Evolutionary conservation across 1,140 invertebrate genomes (phyloP), one percentile per base, ranked within the genome.

Genomic region (Drosophila obscura): DNA sequence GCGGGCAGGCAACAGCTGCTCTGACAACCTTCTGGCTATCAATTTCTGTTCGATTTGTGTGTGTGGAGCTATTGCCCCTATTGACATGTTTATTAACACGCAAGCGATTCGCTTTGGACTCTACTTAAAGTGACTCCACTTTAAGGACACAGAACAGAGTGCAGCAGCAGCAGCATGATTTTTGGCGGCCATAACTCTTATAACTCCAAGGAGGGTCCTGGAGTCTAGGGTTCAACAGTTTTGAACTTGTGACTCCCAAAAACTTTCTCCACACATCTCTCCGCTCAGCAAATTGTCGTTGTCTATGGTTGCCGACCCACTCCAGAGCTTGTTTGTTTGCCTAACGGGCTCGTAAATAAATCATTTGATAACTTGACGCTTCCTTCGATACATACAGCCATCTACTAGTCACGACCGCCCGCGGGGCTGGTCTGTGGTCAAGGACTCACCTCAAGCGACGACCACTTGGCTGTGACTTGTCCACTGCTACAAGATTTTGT

Each of bases 281-380:
- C 76, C 63, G 67, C 59, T 65, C 59, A 65, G 74, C 82, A 82
- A 85, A 85, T 82, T 87, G 82, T 78, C 81, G 64, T 59, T 49
- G 43, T 50, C 64, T 15, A 50, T 48, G 61, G 57, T 19, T 19
- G 52, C 35, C 48, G 6, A 16, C 61, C 48, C 49, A 65, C 72
- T 24, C 31, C 22, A 39, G 58, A 71, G 66, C 71, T 88, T 88
- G 82, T 82, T 87, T 87, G 82, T 79, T 87, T 87, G 82, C 82
- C 82, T 78, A 65, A 56, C 78, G 82, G 82, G 75, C 68, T 88
- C 78, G 82, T 87, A 87, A 87, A 87, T 87, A 87, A 87, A 88
- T 87, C 82, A 87, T 87, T 87, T 87, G 82, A 87, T 87, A 87
- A 88, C 82, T 88, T 87, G 82, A 88, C 82, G 81, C 82, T 65